A percentile compares a stretch with the other conserved stretches of the same genome.
Evolutionary conservation across 2,797 vertebrate species (phyloP).

Genomic region (Coilia nasus): DNA sequence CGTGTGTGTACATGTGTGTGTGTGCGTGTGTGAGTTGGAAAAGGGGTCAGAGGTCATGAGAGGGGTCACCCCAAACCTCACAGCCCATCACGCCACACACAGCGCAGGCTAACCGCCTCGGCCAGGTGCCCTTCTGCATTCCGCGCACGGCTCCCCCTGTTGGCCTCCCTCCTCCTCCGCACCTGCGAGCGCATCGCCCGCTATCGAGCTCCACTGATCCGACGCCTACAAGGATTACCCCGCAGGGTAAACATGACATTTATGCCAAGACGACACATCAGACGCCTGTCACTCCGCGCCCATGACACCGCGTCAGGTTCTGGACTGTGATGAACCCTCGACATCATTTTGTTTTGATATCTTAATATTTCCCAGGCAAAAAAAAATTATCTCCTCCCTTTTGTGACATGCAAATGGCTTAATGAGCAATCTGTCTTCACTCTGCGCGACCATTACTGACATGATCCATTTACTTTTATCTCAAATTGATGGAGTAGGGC

Average conservation of each 20-base stretch:
- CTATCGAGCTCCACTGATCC: constrained; percentile 4
- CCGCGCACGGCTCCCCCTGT: constrained; percentile 28
- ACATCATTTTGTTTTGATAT: constrained; percentile 42
- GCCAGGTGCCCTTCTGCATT: background rate
- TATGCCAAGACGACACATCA: constrained; percentile 6
- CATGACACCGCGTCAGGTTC: background rate
- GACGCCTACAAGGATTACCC: constrained; percentile 13
- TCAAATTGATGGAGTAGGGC: constrained; percentile 66
- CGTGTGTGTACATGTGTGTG: background rate
- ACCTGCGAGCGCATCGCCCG: background rate
- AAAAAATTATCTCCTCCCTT: constrained; percentile 36
- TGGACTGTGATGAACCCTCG: constrained; percentile 20
- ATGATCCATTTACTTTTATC: constrained; percentile 73
- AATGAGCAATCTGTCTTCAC: constrained; percentile 64
- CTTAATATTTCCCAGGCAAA: constrained; percentile 39
- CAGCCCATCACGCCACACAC: background rate
- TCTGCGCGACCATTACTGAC: constrained; percentile 59
- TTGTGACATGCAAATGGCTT: constrained; percentile 61
- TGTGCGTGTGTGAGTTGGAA: background rate
- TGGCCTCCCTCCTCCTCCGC: background rate
- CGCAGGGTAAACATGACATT: constrained; percentile 14
- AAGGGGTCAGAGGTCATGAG: background rate
- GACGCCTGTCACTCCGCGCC: background rate
- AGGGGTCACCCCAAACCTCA: background rate
- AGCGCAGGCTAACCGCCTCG: background rate